Evolutionary conservation across 1,140 invertebrate species (phyloP).

Genomic region (Acromyrmex heyeri): DNA sequence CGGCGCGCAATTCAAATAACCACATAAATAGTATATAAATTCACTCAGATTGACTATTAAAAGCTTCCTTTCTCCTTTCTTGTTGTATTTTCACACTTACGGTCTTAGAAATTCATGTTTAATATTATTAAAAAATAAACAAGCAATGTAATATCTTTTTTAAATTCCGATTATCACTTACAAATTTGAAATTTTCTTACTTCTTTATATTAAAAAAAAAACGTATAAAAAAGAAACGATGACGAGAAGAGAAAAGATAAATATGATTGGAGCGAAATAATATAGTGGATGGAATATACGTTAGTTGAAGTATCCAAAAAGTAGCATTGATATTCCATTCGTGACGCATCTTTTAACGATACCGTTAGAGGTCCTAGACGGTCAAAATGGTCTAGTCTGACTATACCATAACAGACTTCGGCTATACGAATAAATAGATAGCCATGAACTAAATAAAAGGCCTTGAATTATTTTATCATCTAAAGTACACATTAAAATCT

Average conservation of each 20-base stretch:
- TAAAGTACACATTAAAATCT: not conserved
- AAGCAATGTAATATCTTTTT: not conserved
- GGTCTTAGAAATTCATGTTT: too few species aligned
- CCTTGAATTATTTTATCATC: conserved; percentile 44
- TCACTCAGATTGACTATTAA: too few species aligned
- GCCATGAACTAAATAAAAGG: conserved; percentile 16
- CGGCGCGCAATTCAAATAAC: too few species aligned
- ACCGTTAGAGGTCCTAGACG: conserved; percentile 74
- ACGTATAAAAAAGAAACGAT: not conserved
- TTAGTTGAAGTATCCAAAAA: conserved; percentile 46
- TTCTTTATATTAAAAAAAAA: not conserved
- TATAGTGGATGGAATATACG: not conserved
- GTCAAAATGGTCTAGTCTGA: conserved; percentile 52
- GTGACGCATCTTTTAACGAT: conserved; percentile 46
- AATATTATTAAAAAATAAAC: not conserved
- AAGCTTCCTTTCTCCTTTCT: too few species aligned
- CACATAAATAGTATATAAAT: too few species aligned
- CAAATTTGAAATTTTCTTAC: not conserved
- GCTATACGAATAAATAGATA: conserved; percentile 28
- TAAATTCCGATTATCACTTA: not conserved
- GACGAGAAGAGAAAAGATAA: too few species aligned
- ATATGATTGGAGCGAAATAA: not conserved
- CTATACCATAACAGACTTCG: conserved; percentile 4
- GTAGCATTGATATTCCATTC: conserved; percentile 45
- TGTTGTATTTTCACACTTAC: too few species aligned